Evolutionary conservation across 2,113 vertebrate species (phyloP), one percentile per base, ranked within the genome.

Genomic region (Heliornis fulica): DNA sequence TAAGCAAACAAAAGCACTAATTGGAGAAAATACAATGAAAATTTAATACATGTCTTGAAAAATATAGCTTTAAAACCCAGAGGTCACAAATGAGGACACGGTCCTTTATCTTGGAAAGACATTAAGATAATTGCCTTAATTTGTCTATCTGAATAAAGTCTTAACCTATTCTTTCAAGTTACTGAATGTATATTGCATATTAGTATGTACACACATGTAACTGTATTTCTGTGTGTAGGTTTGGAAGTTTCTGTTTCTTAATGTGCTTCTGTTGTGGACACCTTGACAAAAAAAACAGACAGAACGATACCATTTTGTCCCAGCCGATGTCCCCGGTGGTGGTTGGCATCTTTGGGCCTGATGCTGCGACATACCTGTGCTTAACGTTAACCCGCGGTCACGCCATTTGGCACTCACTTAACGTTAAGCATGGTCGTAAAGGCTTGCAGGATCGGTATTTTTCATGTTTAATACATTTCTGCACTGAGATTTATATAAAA

Each of bases 91-190:
- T 75, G 72, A 94, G 95, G 96, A 97, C 95, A 31, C 3, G 21
- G 92, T 97, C 96, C 96, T 97, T 89, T 96, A 90, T 94, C 92
- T 92, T 93, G 86, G 93, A 92, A 83, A 95, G 92, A 96, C 94
- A 82, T 89, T 93, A 92, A 96, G 83, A 94, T 53, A 93, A 94
- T 93, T 96, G 96, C 96, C 96, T 97, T 96, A 96, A 96, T 95
- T 93, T 96, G 96, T 96, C 94, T 96, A 94, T 96, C 80, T 96
- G 90, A 97, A 96, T 96, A 96, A 97, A 96, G 96, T 97, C 96
- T 97, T 96, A 96, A 96, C 70, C 86, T 96, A 94, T 95, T 92
- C 93, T 94, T 97, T 97, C 76, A 94, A 94, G 94, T 97, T 97
- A 69, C 65, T 97, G 96, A 97, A 97, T 97, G 96, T 97, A 97